Base-by-base conservation (phyloP, 2,797 vertebrate genomes). In the Enteromius anoplus region DNA sequence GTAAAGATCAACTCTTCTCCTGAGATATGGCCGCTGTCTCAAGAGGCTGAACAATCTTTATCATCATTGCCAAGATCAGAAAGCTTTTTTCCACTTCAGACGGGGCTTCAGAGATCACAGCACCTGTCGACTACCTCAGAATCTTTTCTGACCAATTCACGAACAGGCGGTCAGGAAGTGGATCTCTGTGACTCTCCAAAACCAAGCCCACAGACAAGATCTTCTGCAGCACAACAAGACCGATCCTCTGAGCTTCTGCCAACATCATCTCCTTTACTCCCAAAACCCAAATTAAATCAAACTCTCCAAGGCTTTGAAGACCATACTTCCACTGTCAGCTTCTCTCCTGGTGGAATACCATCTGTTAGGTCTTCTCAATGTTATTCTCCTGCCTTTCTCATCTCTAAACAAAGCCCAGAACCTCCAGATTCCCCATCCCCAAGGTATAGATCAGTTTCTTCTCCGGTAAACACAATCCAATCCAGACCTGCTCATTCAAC, bases 81-180 rank as follows among this genome's bases (percentile, higher is more conserved):
- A 78, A 79, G 23, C 34, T 79, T 15, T 73, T 58, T 14, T 73
- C 34, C 62, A 45, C 64, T 64, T 58, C 51, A 85, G 68, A 47
- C 65, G 80, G 83, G 84, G 53, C 84, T 81, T 58, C 82, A 73
- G 55, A 86, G 76, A 86, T 86, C 85, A 82, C 87, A 86, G 80
- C 69, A 76, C 34, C 80, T 78, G 82, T 88, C 85, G 42, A 77
- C 87, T 84, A 86, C 85, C 34, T 82, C 76, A 53, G 71, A 49
- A 49, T 80, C 55, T 26, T 14, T 80, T 68, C 83, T 65, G 45
- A n/a, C 64, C 62, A 49, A 75, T 53, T 65, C 66, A 29, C 60
- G 6, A 81, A 84, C 1, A 3, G 42, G 34, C 47, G 49, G 55
- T 17, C 75, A 76, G 40, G 68, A 40, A 23, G 29, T 23, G 5